Conservation (phyloP, 2,888 invertebrate species). For the Drosophila recens region DNA sequence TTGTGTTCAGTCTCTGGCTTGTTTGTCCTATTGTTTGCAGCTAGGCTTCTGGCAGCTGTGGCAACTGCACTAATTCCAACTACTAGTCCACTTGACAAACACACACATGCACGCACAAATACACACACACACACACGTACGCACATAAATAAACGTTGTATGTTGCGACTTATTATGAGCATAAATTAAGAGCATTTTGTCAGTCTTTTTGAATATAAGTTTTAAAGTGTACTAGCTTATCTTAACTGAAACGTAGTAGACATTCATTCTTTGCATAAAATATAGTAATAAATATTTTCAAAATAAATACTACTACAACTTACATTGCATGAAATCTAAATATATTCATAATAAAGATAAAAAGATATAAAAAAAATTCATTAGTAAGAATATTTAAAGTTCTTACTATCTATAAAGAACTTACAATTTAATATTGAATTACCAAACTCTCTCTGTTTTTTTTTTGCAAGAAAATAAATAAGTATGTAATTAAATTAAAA, state of each 20-base stretch:
- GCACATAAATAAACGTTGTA: constrained; percentile 46
- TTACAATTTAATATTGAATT: background rate
- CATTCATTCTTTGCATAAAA: too few relatives aligned
- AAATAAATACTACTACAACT: too few relatives aligned
- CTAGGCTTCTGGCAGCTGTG: constrained; percentile 38
- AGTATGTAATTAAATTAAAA: background rate
- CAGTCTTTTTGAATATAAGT: background rate
- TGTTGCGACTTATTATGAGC: constrained; percentile 17
- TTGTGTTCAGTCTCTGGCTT: constrained; percentile 17
- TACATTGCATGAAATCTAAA: too few relatives aligned
- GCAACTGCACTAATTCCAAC: constrained; percentile 55
- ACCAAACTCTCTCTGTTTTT: too few relatives aligned
- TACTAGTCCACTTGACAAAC: background rate
- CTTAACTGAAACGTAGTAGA: background rate
- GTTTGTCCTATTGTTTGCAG: constrained; percentile 60
- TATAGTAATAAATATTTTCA: too few relatives aligned
- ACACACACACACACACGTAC: constrained; percentile 31
- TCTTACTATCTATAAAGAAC: background rate
- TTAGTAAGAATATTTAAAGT: too few relatives aligned
- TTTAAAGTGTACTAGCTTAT: background rate
- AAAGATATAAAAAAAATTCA: too few relatives aligned
- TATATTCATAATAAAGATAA: too few relatives aligned
- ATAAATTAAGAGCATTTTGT: constrained; percentile 40
- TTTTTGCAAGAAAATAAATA: too few relatives aligned
- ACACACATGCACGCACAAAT: constrained; percentile 8